phyloP scores from a whole-genome alignment of 1,140 invertebrate species.

The Conus betulinus region DNA sequence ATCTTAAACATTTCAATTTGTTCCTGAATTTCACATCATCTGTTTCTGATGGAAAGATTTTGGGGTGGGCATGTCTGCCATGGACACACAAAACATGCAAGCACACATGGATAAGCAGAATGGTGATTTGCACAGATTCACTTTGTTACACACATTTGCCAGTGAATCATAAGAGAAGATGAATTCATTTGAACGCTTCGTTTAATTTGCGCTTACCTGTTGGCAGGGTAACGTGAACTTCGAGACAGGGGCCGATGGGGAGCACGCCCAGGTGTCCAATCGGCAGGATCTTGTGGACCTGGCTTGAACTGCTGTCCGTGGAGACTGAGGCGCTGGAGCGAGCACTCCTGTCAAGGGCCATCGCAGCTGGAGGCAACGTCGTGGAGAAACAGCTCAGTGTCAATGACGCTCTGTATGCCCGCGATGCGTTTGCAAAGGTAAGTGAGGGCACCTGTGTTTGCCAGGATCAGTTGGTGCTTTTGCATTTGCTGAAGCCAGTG shows the following conservation, averaged over 20 bases:
- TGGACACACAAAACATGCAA: too few relatives aligned
- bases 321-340: conserved; percentile 83
- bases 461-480: background rate
- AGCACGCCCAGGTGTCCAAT: conserved; percentile 81
- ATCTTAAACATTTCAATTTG: too few relatives aligned
- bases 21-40: too few relatives aligned
- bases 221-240: conserved; percentile 85
- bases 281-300: conserved; percentile 80
- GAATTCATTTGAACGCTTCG: too few relatives aligned
- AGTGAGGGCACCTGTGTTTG: conserved; percentile 20
- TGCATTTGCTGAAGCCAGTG: conserved; percentile 77
- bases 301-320: conserved; percentile 85
- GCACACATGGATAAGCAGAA: too few relatives aligned
- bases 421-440: conserved; percentile 94
- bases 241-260: conserved; percentile 79
- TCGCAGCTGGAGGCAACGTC: conserved; percentile 94
- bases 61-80: too few relatives aligned
- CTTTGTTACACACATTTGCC: too few relatives aligned
- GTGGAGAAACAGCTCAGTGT: conserved; percentile 93
- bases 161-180: too few relatives aligned
- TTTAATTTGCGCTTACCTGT: background rate
- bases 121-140: too few relatives aligned
- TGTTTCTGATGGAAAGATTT: too few relatives aligned
- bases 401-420: conserved; percentile 90
- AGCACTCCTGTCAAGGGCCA: conserved; percentile 89